A percentile compares a stretch with the other conserved stretches of the same genome.
Evolutionary conservation across 2,888 invertebrate species (phyloP).

Genomic region (Drosophila ezoana): DNA sequence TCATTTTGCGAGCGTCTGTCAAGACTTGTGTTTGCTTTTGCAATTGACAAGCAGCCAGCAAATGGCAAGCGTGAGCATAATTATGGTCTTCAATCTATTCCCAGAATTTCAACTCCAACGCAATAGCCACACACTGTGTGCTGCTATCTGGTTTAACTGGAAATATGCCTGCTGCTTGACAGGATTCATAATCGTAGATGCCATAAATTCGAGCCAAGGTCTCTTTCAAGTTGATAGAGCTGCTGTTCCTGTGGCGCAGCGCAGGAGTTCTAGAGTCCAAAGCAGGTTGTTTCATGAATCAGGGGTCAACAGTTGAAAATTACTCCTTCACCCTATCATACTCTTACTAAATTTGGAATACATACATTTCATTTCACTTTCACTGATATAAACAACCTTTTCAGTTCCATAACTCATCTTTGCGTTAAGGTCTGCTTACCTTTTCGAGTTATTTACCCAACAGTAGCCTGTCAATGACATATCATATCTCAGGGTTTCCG

Average conservation of each 20-base stretch:
- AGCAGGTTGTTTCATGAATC: constrained; percentile 6
- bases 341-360: neutral
- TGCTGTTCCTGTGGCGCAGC: constrained; percentile 53
- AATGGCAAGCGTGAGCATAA: constrained; percentile 74
- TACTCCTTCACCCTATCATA: neutral
- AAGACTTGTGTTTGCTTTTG: constrained; percentile 48
- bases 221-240: constrained; percentile 56
- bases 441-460: constrained; percentile 32
- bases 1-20: constrained; percentile 39
- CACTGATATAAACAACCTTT: constrained; percentile 1
- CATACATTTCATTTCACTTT: neutral
- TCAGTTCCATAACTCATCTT: constrained; percentile 6
- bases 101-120: constrained; percentile 48
- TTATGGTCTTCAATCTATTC: constrained; percentile 77
- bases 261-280: neutral
- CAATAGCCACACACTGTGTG: constrained; percentile 33
- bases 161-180: constrained; percentile 48
- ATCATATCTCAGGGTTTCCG: constrained; percentile 38
- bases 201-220: constrained; percentile 57
- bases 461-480: constrained; percentile 59
- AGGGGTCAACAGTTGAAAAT: neutral
- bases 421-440: constrained; percentile 19
- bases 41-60: constrained; percentile 59
- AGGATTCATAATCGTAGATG: constrained; percentile 49
- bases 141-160: constrained; percentile 36